Base-by-base conservation (phyloP, 2,888 invertebrate species). In the Sminthurides aquaticus region DNA sequence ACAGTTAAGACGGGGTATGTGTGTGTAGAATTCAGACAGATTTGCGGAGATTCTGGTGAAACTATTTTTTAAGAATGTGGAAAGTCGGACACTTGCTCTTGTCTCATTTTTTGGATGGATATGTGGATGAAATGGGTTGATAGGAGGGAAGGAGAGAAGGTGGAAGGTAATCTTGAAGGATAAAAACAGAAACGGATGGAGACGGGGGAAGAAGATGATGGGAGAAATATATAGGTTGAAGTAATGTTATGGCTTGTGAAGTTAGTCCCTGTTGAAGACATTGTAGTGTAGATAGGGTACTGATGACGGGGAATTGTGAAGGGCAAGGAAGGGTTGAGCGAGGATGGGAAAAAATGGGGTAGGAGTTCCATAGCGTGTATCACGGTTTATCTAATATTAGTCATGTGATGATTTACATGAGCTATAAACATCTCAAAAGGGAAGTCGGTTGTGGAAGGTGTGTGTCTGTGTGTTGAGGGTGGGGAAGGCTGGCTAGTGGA, bases 81-180 rank as follows among this genome's bases (percentile, higher is more conserved):
- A 64, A 67, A 64, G 63, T 67, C 67, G 67, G 67, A 67, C 67
- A 67, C 63, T 52, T 60, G 57, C 57, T 62, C 5, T 43, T n/a
- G n/a, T n/a, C n/a, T n/a, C n/a, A n/a, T n/a, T n/a, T n/a, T n/a
- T 18, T 18, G 54, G n/a, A n/a, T 26, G 20, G 56, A 58, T 20
- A 59, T 59, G 24, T 5, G 34, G 43, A 61, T 52, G 61, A 52
- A 26, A 25, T n/a, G 48, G 22, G 34, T n/a, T 34, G 15, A 34
- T 34, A 34, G 43, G 15, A 34, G 15, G 5, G 43, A 34, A 15
- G 43, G 8, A 11, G 43, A 34, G 43, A 34, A 34, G 43, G 5
- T 34, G 15, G 8, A 34, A 11, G 43, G 43, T 11, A 15, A 34
- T 34, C 43, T 11, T 34, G 43, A 34, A 34, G 43, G 43, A 34